Base-by-base conservation (phyloP, 2,113 vertebrate species). In the Seriola dumerili region DNA sequence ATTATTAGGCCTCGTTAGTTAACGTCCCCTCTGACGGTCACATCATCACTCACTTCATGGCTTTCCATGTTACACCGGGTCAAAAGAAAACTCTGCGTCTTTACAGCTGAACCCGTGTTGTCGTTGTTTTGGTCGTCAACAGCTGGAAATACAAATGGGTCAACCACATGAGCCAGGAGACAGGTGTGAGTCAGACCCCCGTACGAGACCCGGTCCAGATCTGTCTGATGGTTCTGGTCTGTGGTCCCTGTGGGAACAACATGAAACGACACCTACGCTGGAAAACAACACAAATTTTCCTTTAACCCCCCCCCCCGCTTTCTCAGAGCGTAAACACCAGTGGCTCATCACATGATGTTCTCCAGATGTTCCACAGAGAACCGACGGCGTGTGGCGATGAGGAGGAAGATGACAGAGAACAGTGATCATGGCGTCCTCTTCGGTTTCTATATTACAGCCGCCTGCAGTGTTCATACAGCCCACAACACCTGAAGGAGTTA, bases 341-440 rank as follows among this genome's bases (percentile, higher is more conserved):
- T 8, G n/a, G 42, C 36, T 13, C 34, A 29, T 79, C 62, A 50
- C 34, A 14, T 72, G 11, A 58, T 66, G 12, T 10, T 58, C 13
- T 16, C 34, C 3, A 23, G 40, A 29, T 29, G 42, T 59, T 61
- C 12, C 23, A 25, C 50, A 17, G 23, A 80, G 67, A 65, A 23
- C 29, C 21, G 76, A 59, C 34, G 52, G 16, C 8, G n/a, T 13
- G 48, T 38, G 34, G 44, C 44, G 36, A 72, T 1, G 13, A 3
- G 65, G 52, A 58, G 54, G 54, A 73, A 50, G 34, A 79, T 83
- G 73, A 63, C 55, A 57, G 58, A 63, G 19, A 69, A 85, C 68
- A 72, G 78, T 72, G 74, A 76, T 81, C 62, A 85, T 80, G 76
- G 81, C 46, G 44, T 79, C 76, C 86, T 77, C 94, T 81, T 7